A percentile compares a stretch with the other conserved stretches of the same genome.
These are phyloP conservation scores for Metopolophium dirhodum DNA, from an alignment of 1,140 invertebrate genomes.

Conservation along the genomic window DNA sequence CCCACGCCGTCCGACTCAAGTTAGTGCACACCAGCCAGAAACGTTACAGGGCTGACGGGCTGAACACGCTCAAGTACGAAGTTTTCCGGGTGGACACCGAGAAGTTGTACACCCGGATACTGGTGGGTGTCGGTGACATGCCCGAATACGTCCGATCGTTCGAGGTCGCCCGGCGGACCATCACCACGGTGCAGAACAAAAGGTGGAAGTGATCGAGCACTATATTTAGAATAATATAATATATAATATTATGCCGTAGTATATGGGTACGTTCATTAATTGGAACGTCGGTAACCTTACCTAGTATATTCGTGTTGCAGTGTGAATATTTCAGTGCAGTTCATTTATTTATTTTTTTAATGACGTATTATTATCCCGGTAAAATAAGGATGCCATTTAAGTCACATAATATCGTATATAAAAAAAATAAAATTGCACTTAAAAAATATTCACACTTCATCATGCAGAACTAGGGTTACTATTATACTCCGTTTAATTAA, in stretches of 20 bases:
- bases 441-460: not conserved
- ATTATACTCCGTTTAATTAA: not conserved
- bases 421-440: not conserved
- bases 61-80: constrained; percentile 65
- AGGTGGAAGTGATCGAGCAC: constrained; percentile 25
- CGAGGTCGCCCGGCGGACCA: not conserved
- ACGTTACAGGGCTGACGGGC: constrained; percentile 66
- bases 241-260: not conserved
- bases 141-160: constrained; percentile 59
- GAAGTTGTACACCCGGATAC: constrained; percentile 65
- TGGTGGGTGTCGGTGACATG: constrained; percentile 65
- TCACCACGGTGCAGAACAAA: not conserved
- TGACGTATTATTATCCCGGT: not conserved
- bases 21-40: constrained; percentile 65
- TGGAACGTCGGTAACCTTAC: not conserved
- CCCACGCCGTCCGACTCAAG: constrained; percentile 63
- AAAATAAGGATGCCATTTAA: not conserved
- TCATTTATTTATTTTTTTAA: not conserved
- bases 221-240: not conserved
- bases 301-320: not conserved
- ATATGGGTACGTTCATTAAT: not conserved
- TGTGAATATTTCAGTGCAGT: not conserved
- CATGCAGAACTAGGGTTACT: not conserved
- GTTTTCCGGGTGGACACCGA: constrained; percentile 61
- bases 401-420: not conserved